Percentiles rank a stretch among this genome's conserved stretches.
Conservation (phyloP, 2,113 vertebrate species). For the Furnarius figulus region DNA sequence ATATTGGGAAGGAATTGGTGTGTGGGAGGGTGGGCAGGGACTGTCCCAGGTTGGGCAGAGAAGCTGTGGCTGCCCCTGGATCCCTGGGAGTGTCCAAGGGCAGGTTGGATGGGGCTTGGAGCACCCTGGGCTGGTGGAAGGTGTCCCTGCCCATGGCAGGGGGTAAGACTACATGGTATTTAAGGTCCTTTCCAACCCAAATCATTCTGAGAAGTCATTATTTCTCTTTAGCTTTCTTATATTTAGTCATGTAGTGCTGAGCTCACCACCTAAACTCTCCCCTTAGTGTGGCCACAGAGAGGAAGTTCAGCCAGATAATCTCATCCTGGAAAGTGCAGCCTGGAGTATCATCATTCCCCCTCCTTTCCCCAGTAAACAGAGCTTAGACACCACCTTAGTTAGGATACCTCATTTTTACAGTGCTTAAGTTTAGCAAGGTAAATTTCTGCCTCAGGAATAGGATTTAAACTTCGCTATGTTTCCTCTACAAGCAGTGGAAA, state of each 20-base stretch:
- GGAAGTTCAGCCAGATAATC: background rate
- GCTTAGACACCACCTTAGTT: background rate
- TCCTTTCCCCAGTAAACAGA: background rate
- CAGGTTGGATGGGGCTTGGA: background rate
- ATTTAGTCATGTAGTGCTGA: background rate
- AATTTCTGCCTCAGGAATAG: background rate
- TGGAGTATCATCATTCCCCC: background rate
- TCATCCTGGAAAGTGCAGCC: background rate
- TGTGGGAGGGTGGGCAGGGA: background rate
- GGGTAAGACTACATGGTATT: accelerated
- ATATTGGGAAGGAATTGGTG: background rate
- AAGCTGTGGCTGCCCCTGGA: background rate
- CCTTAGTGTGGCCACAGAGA: background rate
- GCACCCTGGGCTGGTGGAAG: accelerated
- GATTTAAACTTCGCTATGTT: accelerated
- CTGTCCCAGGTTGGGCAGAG: background rate
- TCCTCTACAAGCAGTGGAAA: background rate
- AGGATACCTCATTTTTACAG: background rate
- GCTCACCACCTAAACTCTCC: background rate
- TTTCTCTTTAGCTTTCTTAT: background rate
- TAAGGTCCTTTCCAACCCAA: background rate
- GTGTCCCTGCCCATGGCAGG: background rate
- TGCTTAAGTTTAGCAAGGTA: background rate
- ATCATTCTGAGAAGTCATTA: background rate
- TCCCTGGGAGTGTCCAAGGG: background rate